Conservation (phyloP, 1,140 invertebrate species). For the Drosophila aff. region DNA sequence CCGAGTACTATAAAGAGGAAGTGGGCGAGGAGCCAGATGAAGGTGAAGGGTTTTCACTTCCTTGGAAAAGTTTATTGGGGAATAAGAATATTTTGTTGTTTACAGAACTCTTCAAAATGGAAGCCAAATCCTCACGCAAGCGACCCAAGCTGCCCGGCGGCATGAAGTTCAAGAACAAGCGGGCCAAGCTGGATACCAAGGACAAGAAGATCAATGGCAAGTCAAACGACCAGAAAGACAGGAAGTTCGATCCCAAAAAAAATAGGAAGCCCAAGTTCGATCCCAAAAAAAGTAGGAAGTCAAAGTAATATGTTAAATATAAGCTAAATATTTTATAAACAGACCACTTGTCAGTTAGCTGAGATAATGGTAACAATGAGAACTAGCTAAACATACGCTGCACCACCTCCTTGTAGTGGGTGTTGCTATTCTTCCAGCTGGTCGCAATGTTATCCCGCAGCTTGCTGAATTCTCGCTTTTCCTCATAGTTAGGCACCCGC, state of each 20-base stretch:
- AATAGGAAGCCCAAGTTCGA: slow-evolving; percentile 43
- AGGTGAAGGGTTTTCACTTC: slow-evolving; percentile 76
- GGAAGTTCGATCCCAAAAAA: slow-evolving; percentile 43
- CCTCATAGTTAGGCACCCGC: slow-evolving; percentile 65
- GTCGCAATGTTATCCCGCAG: slow-evolving; percentile 62
- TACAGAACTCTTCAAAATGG: slow-evolving; percentile 75
- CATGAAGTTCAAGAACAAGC: slow-evolving; percentile 77
- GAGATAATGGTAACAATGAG: slow-evolving; percentile 25
- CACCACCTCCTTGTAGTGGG: slow-evolving; percentile 77
- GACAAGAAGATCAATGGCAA: slow-evolving; percentile 22
- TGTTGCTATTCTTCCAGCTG: slow-evolving; percentile 73
- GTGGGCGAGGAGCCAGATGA: slow-evolving; percentile 94
- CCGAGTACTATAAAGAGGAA: slow-evolving; percentile 93
- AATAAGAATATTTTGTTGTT: not conserved
- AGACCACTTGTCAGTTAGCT: slow-evolving; percentile 2
- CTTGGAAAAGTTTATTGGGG: not conserved
- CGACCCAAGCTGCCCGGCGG: slow-evolving; percentile 59
- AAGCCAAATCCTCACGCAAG: slow-evolving; percentile 61
- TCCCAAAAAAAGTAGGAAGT: slow-evolving; percentile 47
- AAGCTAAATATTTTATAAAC: slow-evolving; percentile 45
- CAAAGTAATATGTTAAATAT: slow-evolving; percentile 48
- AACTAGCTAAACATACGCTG: slow-evolving; percentile 83
- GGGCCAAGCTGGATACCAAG: slow-evolving; percentile 20
- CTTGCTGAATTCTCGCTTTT: slow-evolving; percentile 76
- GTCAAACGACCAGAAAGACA: slow-evolving; percentile 52